Evolutionary conservation across 1,140 invertebrate species (phyloP), one percentile per base, ranked within the genome.

Genomic region (Acromyrmex heyeri): DNA sequence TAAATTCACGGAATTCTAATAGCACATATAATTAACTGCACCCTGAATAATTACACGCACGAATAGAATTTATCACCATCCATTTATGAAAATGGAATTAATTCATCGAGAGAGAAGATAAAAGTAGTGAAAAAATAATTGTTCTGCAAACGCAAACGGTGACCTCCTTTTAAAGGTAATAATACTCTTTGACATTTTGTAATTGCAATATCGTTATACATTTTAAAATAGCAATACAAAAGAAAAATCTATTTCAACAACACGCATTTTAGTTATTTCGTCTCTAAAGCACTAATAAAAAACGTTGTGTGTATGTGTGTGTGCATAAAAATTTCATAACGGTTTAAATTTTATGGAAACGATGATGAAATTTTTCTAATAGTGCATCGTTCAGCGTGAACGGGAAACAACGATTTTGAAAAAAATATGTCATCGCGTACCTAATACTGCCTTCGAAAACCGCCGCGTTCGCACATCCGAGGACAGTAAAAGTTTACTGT

Each of bases 151-250:
- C 18, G 7, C 38, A 61, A 50, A 24, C 44, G 69, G 79, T 83
- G 79, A 83, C 69, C 79, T 83, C 79, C 69, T 83, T 83, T 83
- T 62, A 83, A 83, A 83, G 62, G 8, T 75, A 34, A 34, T 21
- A 78, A 78, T 14, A 34, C 48, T 14, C 48, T n/a, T 48, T 67
- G 62, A 38, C 14, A 67, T 38, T n/a, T 67, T 62, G 27, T 38
- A 38, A 65, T 67, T 14, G 27, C n/a, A 18, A 50, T 55, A 76
- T 16, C 21, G 48, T 30, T 81, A 34, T 34, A 24, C 21, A 24
- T 24, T 55, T 67, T 53, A 61, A 48, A 48, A 48, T 14, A 12
- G 30, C 53, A 18, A n/a, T 3, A 12, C 38, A n/a, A 82, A 44
- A 3, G 4, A n/a, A 62, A 65, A 59, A 61, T 30, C 38, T 59